Percentiles rank a stretch among this genome's conserved stretches.
Conservation (phyloP, 35 echinoderm and acorn worm genomes). For the Anneissia japonica region DNA sequence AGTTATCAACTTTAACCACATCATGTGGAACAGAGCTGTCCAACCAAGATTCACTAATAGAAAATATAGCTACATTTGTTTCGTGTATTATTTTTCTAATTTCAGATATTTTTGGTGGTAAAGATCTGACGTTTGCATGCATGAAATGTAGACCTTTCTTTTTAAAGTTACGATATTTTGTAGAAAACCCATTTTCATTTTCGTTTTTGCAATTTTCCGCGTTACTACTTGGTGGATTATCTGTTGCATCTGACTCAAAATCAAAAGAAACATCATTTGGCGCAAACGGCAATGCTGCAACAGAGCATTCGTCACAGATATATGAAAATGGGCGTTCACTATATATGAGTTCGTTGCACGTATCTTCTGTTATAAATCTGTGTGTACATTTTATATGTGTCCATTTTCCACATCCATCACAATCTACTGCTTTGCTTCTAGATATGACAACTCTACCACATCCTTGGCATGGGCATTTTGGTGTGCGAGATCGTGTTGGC, state of each 20-base stretch:
- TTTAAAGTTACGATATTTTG: neutral
- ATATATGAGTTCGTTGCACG: neutral
- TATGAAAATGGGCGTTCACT: too few relatives aligned
- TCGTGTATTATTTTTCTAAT: neutral
- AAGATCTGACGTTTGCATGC: neutral
- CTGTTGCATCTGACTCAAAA: too few relatives aligned
- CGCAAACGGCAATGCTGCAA: too few relatives aligned
- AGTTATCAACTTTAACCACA: neutral
- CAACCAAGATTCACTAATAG: neutral
- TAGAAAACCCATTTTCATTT: too few relatives aligned
- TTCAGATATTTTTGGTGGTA: neutral
- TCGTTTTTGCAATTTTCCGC: too few relatives aligned
- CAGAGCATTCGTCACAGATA: too few relatives aligned
- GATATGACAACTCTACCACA: slow-evolving; percentile 1
- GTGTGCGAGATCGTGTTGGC: neutral
- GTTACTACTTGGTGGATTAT: too few relatives aligned
- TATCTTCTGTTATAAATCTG: neutral
- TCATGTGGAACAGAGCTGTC: neutral
- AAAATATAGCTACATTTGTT: neutral
- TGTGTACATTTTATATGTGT: slow-evolving; percentile 5
- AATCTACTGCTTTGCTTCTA: slow-evolving; percentile 2
- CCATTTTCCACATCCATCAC: slow-evolving; percentile 1
- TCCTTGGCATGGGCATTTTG: slow-evolving; percentile 2
- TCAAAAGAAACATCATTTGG: too few relatives aligned
- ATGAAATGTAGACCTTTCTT: neutral